Base-by-base conservation (phyloP, 2,888 invertebrate genomes). In the Agapostemon virescens region DNA sequence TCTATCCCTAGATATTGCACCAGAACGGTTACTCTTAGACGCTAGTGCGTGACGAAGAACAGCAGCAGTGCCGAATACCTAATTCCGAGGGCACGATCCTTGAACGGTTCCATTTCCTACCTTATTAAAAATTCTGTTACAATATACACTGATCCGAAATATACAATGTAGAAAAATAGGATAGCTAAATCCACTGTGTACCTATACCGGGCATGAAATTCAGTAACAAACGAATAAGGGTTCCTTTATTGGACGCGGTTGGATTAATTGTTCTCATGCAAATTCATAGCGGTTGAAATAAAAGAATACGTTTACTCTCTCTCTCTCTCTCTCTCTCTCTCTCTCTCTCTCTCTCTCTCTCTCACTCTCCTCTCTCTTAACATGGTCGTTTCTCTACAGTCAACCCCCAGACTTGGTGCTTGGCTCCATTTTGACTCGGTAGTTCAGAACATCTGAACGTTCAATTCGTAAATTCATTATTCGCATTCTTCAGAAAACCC, bases 101-200 rank as follows among this genome's bases (percentile, higher is more conserved):
- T 15, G 40, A 74, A 79, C 67, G 66, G 36, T 73, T 38, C 26
- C 67, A n/a, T 42, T 61, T 33, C 33, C 23, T 69, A 71, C 33
- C 66, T 66, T 69, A 61, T 63, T 52, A 33, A 69, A 58, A 33
- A 64, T 78, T 72, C 52, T 55, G n/a, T 78, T 72, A 75, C 33
- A 69, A 36, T 69, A 69, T 77, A 77, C 75, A 81, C 64, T 58
- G 64, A 83, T 69, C 15, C 72, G 69, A 74, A 81, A 81, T 86
- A 89, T 90, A 90, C 87, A 90, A 90, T 89, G 90, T 91, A 91
- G 90, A 91, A 91, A 91, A 91, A 90, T 90, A 90, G 88, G 89
- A 89, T 85, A 88, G 87, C 87, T 88, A 87, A 84, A 85, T 88
- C 84, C 74, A 85, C 79, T 49, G 80, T 69, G 72, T 83, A 36